Conservation (phyloP, 2,113 vertebrate genomes). For the Falco punctatus region DNA sequence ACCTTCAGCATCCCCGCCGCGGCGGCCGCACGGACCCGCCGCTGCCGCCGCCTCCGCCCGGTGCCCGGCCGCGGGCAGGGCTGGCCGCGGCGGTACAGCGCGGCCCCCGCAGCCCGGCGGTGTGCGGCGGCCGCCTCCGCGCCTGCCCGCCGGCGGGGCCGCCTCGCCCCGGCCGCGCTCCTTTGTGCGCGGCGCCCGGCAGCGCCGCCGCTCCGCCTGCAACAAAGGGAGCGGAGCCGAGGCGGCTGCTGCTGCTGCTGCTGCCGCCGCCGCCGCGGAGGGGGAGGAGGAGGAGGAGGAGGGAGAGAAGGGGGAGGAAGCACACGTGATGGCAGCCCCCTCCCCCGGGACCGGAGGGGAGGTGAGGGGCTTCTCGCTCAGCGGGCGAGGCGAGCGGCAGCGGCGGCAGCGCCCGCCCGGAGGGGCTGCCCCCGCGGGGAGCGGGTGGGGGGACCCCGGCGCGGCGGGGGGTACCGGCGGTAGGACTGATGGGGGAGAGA, state of each 20-base stretch:
- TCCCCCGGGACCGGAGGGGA: conserved; percentile 25
- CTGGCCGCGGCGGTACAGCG: background rate
- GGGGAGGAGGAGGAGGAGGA: background rate
- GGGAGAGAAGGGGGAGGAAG: background rate
- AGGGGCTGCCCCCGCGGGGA: background rate
- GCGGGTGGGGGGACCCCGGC: background rate
- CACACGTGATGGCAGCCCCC: conserved; percentile 61
- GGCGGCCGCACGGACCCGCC: background rate
- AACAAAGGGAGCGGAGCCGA: conserved; percentile 54
- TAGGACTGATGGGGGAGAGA: accelerated
- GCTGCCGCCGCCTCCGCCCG: background rate
- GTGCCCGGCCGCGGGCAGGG: background rate
- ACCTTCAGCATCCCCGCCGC: conserved; percentile 31
- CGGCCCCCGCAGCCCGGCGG: background rate
- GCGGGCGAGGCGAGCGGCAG: background rate
- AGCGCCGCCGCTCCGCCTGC: conserved; percentile 50
- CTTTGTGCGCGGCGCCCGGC: conserved; percentile 49
- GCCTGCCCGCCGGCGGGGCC: background rate
- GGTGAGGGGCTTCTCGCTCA: background rate
- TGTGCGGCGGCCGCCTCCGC: background rate
- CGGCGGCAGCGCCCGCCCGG: background rate
- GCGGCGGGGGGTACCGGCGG: background rate
- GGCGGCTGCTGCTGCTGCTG: background rate
- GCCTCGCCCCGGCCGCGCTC: conserved; percentile 14
- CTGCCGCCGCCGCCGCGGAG: background rate